A percentile compares a stretch with the other conserved stretches of the same genome.
Evolutionary conservation across 2,797 vertebrate genomes (phyloP).

Genomic region (Aselliscus stoliczkanus): DNA sequence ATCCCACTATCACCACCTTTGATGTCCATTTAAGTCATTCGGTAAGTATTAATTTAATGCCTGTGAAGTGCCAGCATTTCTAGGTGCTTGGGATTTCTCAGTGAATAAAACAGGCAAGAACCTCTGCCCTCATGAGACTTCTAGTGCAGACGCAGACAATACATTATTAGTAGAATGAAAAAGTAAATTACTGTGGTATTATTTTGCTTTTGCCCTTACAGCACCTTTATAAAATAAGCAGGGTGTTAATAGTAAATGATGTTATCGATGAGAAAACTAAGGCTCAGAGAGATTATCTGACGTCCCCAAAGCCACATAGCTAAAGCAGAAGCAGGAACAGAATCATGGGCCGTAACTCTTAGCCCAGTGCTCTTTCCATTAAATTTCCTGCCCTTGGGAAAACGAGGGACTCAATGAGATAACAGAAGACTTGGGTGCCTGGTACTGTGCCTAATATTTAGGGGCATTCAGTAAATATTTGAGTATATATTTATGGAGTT

Average conservation of each 20-base stretch:
- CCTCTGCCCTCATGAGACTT: neutral
- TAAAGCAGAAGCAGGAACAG: neutral
- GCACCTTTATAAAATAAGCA: neutral
- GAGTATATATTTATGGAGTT: neutral
- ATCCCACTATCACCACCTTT: no score
- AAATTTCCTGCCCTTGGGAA: neutral
- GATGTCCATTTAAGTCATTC: neutral
- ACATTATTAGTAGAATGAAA: neutral
- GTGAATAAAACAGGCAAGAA: neutral
- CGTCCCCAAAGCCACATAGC: neutral
- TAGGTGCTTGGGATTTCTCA: neutral
- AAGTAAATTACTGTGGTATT: neutral
- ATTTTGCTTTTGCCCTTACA: neutral
- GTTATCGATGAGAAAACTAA: neutral
- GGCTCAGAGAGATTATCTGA: neutral
- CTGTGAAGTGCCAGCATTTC: neutral
- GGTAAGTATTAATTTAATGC: neutral
- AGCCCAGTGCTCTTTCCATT: neutral
- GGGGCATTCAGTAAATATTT: neutral
- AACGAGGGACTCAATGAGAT: neutral
- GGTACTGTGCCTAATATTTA: neutral
- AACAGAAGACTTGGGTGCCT: neutral
- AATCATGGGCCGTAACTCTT: neutral
- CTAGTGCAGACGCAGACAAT: neutral
- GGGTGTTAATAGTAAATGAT: neutral